phyloP scores from a whole-genome alignment of 2,888 invertebrate species.

The Chymomyza fuscimana region DNA sequence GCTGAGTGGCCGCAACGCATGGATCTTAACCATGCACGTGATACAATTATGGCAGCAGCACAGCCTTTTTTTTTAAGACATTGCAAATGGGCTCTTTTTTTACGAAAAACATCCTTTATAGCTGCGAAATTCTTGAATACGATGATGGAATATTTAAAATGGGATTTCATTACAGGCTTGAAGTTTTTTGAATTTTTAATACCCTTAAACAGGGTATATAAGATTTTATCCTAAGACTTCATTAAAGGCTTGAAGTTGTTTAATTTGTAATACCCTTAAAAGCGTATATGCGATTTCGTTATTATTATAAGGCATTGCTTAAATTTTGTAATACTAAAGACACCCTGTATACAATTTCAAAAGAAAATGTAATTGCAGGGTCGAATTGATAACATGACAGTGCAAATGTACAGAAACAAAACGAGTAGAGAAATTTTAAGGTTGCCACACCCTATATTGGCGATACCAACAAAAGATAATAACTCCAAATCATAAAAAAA shows the following conservation, averaged over 20 bases:
- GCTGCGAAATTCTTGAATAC: slow-evolving; percentile 60
- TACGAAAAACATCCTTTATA: slow-evolving; percentile 24
- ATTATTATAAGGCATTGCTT: too few species aligned
- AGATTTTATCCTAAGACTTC: not conserved
- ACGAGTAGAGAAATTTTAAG: too few species aligned
- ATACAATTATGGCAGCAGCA: slow-evolving; percentile 76
- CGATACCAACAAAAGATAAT: too few species aligned
- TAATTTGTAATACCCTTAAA: too few species aligned
- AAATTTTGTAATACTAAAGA: too few species aligned
- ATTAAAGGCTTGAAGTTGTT: not conserved
- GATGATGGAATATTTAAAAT: slow-evolving; percentile 64
- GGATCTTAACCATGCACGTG: slow-evolving; percentile 62
- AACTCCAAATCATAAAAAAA: too few species aligned
- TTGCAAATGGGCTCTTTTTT: slow-evolving; percentile 9
- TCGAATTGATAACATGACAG: too few species aligned
- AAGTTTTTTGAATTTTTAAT: not conserved
- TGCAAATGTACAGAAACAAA: too few species aligned
- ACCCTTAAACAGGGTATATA: not conserved
- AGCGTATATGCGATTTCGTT: too few species aligned
- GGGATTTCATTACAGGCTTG: slow-evolving; percentile 36
- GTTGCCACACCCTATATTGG: too few species aligned
- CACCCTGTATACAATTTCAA: too few species aligned
- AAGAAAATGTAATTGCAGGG: too few species aligned
- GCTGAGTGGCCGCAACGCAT: slow-evolving; percentile 4
- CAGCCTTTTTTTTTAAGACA: not conserved